A percentile compares a stretch with the other conserved stretches of the same genome.
These are phyloP conservation scores for Frieseomelitta varia DNA, from an alignment of 1,140 invertebrate species.

Conservation along the genomic window DNA sequence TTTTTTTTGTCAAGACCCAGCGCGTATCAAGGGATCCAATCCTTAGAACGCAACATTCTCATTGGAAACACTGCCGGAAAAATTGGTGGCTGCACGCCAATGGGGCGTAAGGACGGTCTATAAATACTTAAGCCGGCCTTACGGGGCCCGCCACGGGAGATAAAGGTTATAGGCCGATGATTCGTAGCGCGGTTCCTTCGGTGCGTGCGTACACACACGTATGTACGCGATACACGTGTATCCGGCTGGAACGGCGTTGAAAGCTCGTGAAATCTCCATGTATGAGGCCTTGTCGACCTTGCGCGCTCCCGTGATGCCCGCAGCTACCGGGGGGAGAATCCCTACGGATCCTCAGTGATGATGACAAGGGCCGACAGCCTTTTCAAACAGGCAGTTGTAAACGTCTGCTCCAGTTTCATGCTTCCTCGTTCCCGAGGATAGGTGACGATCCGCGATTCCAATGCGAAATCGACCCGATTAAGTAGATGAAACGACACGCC, in stretches of 20 bases:
- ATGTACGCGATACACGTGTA: constrained; percentile 56
- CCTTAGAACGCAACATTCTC: background rate
- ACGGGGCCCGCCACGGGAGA: constrained; percentile 62
- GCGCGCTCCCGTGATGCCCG: constrained; percentile 53
- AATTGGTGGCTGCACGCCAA: constrained; percentile 41
- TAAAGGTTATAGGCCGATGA: constrained; percentile 72
- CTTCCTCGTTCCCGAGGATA: constrained; percentile 38
- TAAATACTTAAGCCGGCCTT: constrained; percentile 70
- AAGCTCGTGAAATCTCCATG: constrained; percentile 56
- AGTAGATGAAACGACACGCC: constrained; percentile 11
- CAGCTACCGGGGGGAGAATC: constrained; percentile 53
- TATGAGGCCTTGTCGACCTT: constrained; percentile 50
- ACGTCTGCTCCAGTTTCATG: constrained; percentile 80
- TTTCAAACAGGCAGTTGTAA: constrained; percentile 79
- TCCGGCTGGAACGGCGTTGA: constrained; percentile 39
- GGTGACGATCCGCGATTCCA: constrained; percentile 2
- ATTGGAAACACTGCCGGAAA: background rate
- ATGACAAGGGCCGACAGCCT: constrained; percentile 80
- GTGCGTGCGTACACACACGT: constrained; percentile 40
- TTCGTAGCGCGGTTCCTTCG: constrained; percentile 50
- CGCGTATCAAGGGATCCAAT: background rate
- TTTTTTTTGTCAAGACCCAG: background rate
- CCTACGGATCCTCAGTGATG: constrained; percentile 66
- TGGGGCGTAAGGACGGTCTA: constrained; percentile 52
- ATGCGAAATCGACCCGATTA: constrained; percentile 2